Evolutionary conservation across 2,888 invertebrate genomes (phyloP).

Genomic region (Emesis russula): DNA sequence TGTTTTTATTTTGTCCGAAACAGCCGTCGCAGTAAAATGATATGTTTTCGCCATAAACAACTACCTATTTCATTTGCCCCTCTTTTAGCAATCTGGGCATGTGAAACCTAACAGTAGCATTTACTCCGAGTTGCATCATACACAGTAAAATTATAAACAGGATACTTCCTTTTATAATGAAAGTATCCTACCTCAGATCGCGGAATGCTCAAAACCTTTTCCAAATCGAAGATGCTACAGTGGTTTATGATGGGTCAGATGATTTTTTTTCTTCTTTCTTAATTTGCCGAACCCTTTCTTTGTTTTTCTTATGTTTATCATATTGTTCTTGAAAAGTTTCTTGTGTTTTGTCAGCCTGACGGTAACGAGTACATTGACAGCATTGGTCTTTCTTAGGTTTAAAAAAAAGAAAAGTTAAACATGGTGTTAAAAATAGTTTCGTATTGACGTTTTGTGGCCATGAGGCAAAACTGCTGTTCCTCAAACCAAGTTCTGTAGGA

Average conservation of each 20-base stretch:
- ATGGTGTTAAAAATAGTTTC: slow-evolving; percentile 84
- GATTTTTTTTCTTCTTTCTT: slow-evolving; percentile 10
- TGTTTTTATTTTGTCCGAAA: slow-evolving; percentile 7
- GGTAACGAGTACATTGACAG: slow-evolving; percentile 17
- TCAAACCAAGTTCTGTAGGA: slow-evolving; percentile 61
- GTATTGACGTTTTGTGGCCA: slow-evolving; percentile 68
- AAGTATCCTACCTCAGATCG: slow-evolving; percentile 3
- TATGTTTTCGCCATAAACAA: neutral
- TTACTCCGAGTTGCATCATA: neutral
- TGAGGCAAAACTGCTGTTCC: slow-evolving; percentile 42
- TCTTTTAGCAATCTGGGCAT: neutral
- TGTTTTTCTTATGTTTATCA: slow-evolving; percentile 10
- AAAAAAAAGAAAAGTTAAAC: slow-evolving; percentile 86
- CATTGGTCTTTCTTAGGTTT: slow-evolving; percentile 85
- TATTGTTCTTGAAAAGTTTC: slow-evolving; percentile 1
- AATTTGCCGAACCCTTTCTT: neutral
- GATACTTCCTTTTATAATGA: slow-evolving; percentile 29
- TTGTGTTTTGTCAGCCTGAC: neutral
- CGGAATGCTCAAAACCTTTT: slow-evolving; percentile 24
- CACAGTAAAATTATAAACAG: slow-evolving; percentile 25
- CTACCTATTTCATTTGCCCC: neutral
- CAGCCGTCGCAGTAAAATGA: neutral
- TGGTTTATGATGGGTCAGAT: neutral
- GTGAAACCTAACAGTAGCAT: neutral
- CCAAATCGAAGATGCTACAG: slow-evolving; percentile 34